Evolutionary conservation across 2,888 invertebrate species (phyloP), one percentile per base, ranked within the genome.

Genomic region (Cosmorhoe ocellata): DNA sequence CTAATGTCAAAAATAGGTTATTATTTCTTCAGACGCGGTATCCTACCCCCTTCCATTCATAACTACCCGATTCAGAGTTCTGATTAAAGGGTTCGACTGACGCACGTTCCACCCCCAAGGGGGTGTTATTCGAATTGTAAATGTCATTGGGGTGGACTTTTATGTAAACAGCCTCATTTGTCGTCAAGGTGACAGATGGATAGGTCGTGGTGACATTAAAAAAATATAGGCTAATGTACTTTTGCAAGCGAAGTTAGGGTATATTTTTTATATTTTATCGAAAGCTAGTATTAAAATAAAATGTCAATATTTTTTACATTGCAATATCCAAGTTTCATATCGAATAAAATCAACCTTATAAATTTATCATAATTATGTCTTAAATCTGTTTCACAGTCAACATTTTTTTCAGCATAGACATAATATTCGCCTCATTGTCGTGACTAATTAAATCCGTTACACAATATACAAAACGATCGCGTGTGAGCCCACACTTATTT

Each of bases 81-180:
- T 26, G 13, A 26, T 32, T 26, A 33, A 42, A 33, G 41, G 41
- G 41, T 42, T 33, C 26, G 32, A n/a, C n/a, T 43, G 43, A 34
- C 43, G 34, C 28, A 43, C 34, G 18, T 43, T 14, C 43, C 37
- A 26, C 14, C 37, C 38, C 33, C 24, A 18, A 32, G 4, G 41
- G 51, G 52, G 51, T 47, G 54, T 48, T 47, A 52, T 63, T 56
- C 57, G 59, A 65, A 64, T 61, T 54, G 57, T 55, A 59, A 64
- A 64, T 62, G 53, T 51, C 44, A 49, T 41, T 42, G 50, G 53
- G 52, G 34, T 38, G 56, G 27, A 51, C 50, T 54, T 52, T 51
- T 55, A 55, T 53, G 55, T 56, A 51, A 57, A 55, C 57, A 56
- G 49, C 27, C 30, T 48, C 42, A 53, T 56, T 60, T 50, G 39